Base-by-base conservation (phyloP, 2,113 vertebrate genomes). In the Saimiri boliviensis region DNA sequence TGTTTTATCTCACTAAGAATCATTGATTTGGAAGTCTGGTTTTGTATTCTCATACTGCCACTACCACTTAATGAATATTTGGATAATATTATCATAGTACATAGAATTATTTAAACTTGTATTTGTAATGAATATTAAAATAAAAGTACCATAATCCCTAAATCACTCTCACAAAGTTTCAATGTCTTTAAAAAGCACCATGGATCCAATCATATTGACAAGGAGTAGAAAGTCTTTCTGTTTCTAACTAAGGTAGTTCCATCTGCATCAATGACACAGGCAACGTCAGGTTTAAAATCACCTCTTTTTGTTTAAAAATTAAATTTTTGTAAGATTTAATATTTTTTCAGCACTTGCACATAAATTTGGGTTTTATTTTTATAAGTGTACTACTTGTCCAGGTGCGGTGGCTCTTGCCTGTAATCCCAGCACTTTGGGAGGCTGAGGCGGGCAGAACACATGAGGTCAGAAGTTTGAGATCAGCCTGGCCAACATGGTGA, bases 381-480 rank as follows among this genome's bases (percentile, higher is more conserved):
- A 74, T n/a, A 23, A 58, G 9, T 58, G 21, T 8, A 58, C 19
- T 58, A 58, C 56, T 58, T 58, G 56, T 21, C 56, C 6, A 9
- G 56, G 21, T 3, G 8, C 23, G 8, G 56, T 58, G 21, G 21
- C 56, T 58, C 8, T 23, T 0, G 21, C 21, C 56, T 58, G 21
- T 58, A 58, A 58, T 58, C 56, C 56, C 56, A 58, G 56, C 21
- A 58, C 56, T 58, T 25, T 58, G 56, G 56, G 56, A 58, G 56
- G 8, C 21, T 6, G 3, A 58, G 8, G 56, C 0, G 3, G 56
- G 8, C 0, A 0, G 56, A 58, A 3, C 56, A 58, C 21, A 2
- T 58, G 56, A 58, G 56, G 56, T 58, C 21, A 9, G 8, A 3
- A 58, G 21, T 21, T 58, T 0, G 7, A 58, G 56, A 23, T 23